phyloP scores from a whole-genome alignment of 2,888 invertebrate species.

The Ariolimax columbianus region DNA sequence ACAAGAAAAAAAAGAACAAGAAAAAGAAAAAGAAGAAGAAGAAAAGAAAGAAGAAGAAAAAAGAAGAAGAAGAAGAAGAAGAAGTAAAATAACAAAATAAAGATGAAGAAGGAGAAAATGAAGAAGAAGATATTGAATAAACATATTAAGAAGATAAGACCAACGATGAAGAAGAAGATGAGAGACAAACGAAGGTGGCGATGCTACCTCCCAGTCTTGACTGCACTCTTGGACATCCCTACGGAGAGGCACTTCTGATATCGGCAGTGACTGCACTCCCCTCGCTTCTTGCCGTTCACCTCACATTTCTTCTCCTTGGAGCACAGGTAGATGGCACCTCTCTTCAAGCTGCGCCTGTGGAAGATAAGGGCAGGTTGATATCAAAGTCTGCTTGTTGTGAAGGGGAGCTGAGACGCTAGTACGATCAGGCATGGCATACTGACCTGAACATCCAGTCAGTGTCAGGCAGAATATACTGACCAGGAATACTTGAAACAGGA shows the following conservation, averaged over 20 bases:
- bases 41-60: background rate
- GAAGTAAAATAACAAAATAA: background rate
- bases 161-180: background rate
- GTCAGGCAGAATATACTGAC: too few relatives aligned
- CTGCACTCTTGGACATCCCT: slow-evolving; percentile 33
- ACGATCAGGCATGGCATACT: too few relatives aligned
- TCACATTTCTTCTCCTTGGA: slow-evolving; percentile 60
- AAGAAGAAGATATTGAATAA: background rate
- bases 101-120: background rate
- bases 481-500: too few relatives aligned
- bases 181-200: background rate
- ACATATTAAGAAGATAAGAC: background rate
- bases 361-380: too few relatives aligned
- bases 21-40: background rate
- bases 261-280: slow-evolving; percentile 22
- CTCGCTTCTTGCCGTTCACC: slow-evolving; percentile 46
- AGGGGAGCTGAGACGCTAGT: too few relatives aligned
- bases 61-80: slow-evolving; percentile 1
- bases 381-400: too few relatives aligned
- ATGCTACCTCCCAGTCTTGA: slow-evolving; percentile 22
- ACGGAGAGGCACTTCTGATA: slow-evolving; percentile 32
- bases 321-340: slow-evolving; percentile 68
- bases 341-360: slow-evolving; percentile 71
- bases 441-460: too few relatives aligned
- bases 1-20: background rate